Conservation (phyloP, 1,140 invertebrate genomes). For the Megalopta genalis region DNA sequence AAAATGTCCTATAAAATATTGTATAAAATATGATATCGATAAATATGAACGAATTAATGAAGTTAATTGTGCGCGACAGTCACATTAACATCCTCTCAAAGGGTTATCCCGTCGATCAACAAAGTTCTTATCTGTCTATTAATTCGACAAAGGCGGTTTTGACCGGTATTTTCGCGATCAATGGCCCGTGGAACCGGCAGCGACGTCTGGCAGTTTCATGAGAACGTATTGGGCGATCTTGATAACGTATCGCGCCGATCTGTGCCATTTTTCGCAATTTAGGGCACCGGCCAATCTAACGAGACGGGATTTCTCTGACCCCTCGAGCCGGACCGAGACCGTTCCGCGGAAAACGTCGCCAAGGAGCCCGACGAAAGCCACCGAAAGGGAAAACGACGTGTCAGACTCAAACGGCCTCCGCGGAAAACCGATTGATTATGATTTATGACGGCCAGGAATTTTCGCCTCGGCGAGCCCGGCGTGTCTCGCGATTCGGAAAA, state of each 20-base stretch:
- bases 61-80: too few relatives aligned
- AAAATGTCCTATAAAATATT: too few relatives aligned
- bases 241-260: slow-evolving; percentile 56
- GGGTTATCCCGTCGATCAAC: too few relatives aligned
- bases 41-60: too few relatives aligned
- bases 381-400: slow-evolving; percentile 42
- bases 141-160: too few relatives aligned
- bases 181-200: not conserved
- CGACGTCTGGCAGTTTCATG: slow-evolving; percentile 30
- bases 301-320: too few relatives aligned
- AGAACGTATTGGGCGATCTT: slow-evolving; percentile 62
- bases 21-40: too few relatives aligned
- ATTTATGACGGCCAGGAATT: slow-evolving; percentile 65
- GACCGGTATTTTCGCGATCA: not conserved
- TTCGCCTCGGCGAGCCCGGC: slow-evolving; percentile 49
- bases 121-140: too few relatives aligned
- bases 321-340: not conserved
- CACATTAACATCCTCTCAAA: too few relatives aligned
- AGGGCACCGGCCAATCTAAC: not conserved
- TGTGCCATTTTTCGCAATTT: slow-evolving; percentile 54
- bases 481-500: slow-evolving; percentile 69
- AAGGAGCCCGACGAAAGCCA: not conserved
- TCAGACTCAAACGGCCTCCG: slow-evolving; percentile 43
- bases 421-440: slow-evolving; percentile 68
- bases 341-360: not conserved